phyloP scores from a whole-genome alignment of 30 jellyfish, hydroid and myxozoan genomes.

The Pelagia noctiluca region DNA sequence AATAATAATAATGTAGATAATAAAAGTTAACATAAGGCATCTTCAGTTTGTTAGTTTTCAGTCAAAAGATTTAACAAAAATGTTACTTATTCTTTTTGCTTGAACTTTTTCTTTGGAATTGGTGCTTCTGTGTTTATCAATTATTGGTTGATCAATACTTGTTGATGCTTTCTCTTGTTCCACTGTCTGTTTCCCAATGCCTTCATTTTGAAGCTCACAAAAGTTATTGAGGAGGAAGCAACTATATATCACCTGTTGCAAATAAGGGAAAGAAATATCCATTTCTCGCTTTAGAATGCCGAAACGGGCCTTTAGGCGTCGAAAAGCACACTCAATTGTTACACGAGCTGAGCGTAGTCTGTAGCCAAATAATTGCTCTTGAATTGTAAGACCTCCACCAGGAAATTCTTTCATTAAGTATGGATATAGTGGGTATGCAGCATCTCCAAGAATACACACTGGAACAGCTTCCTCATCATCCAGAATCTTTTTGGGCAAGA shows the following conservation, averaged over 20 bases:
- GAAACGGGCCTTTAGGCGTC: constrained; percentile 61
- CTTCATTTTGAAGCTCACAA: constrained; percentile 24
- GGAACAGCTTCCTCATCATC: constrained; percentile 21
- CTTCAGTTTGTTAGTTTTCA: no score
- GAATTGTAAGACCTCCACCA: constrained; percentile 12
- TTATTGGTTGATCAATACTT: no score
- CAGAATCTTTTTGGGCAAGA: constrained; percentile 12
- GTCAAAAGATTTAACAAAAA: no score
- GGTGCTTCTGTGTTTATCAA: no score
- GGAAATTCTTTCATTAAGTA: constrained; percentile 25
- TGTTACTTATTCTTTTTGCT: no score
- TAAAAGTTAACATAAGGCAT: no score
- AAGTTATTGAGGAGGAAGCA: constrained; percentile 65
- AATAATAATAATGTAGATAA: no score
- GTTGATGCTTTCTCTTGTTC: no score
- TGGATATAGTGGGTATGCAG: constrained; percentile 31
- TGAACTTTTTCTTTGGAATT: no score
- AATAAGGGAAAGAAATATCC: constrained; percentile 32
- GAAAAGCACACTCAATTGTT: constrained; percentile 73
- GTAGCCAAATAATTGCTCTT: constrained; percentile 52
- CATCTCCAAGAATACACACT: constrained; percentile 13
- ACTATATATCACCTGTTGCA: constrained; percentile 30
- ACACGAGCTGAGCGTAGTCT: constrained; percentile 57
- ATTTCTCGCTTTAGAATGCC: constrained; percentile 63
- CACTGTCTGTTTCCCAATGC: no score